Evolutionary conservation across 2,797 vertebrate species (phyloP).

Genomic region (Rousettus madagascariensis): DNA sequence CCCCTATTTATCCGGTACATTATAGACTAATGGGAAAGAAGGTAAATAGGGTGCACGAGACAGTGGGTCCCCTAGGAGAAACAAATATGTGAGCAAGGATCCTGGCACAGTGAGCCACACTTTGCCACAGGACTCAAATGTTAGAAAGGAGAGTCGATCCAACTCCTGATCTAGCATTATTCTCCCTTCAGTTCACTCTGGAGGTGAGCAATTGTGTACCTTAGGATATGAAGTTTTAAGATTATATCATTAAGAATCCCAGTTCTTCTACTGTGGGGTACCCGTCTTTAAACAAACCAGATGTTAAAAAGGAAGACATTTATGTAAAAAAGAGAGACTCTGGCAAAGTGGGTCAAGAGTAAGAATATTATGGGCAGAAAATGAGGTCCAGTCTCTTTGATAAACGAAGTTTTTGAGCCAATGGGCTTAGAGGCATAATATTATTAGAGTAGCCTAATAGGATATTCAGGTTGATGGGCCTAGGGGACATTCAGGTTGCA

Average conservation of each 20-base stretch:
- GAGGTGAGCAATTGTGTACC: background rate
- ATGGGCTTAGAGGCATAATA: background rate
- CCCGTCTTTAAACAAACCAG: background rate
- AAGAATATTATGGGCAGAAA: background rate
- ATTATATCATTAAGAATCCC: background rate
- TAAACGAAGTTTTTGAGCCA: conserved; percentile 33
- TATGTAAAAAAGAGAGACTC: background rate
- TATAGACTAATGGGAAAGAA: background rate
- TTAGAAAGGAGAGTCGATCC: background rate
- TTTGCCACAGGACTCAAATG: background rate
- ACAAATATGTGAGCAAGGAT: background rate
- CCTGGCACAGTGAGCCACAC: background rate
- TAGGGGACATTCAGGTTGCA: background rate
- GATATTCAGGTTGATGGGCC: background rate
- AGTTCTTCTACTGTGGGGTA: background rate
- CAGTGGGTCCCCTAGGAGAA: background rate
- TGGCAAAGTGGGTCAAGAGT: background rate
- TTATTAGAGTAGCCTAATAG: background rate
- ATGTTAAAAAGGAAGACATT: background rate
- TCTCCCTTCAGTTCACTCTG: background rate
- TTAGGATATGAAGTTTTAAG: background rate
- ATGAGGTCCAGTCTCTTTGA: background rate
- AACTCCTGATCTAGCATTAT: background rate
- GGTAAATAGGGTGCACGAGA: background rate
- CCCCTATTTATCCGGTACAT: background rate